Base-by-base conservation (phyloP, 1,140 invertebrate species). In the Ptiloglossa arizonensis region DNA sequence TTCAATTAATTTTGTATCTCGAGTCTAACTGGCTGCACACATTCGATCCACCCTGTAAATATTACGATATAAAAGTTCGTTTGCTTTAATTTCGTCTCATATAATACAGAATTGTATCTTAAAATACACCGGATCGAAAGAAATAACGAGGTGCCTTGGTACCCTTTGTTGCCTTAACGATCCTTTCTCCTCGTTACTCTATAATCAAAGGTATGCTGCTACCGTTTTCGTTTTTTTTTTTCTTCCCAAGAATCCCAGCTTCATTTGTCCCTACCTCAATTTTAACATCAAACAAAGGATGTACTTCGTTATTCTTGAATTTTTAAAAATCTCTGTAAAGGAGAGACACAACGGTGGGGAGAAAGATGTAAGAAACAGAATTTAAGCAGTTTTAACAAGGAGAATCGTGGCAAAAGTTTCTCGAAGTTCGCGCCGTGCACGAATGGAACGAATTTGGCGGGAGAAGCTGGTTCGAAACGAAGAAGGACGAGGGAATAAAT, bases 251-350 rank as follows among this genome's bases (percentile, higher is more conserved):
- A 71, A 48, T 35, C 56, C 41, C 59, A 77, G 38, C 64, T 66
- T 77, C 73, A 38, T 69, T 54, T 64, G 59, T 54, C 54, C 38
- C 68, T 41, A n/a, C 19, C 44, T 46, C 22, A 44, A 73, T 52
- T 52, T 60, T 64, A 71, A 76, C 35, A 54, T 76, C 71, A 17
- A 22, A 29, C 50, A 27, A 60, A 4, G 50, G 35, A 35, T 60
- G 50, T 50, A 70, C 72, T 71, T 66, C 57, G 44, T 81, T 64
- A 79, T 69, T 72, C 71, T 71, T 29, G 56, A 57, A 67, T 80
- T 77, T 80, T 72, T 22, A 50, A 24, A 29, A 52, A 15, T 38
- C 32, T 22, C 22, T 22, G 32, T 6, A 32, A 71, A 50, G 27
- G 62, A 78, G 62, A 78, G 66, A 66, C 38, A 66, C 64, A 19